Base-by-base conservation (phyloP, 2,113 vertebrate species). In the Columbina picui region DNA sequence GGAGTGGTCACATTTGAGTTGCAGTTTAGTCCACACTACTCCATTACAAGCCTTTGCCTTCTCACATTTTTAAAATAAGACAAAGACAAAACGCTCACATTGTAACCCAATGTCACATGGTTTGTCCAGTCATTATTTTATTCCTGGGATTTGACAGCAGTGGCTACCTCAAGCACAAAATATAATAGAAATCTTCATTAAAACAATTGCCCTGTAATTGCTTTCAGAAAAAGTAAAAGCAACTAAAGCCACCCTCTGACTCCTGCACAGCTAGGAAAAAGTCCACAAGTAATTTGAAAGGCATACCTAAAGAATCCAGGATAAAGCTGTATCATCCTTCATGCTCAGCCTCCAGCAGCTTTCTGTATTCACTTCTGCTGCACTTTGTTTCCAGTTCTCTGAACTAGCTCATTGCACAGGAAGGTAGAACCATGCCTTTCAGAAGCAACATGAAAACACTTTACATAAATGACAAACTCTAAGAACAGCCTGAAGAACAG, bases 361-460 rank as follows among this genome's bases (percentile, higher is more conserved):
- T 43, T 56, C 27, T 64, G 0, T 38, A 84, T 14, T 41, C 5
- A 27, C 13, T 92, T 71, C 11, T 27, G 1, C 27, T 38, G 11
- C 7, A 7, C 11, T 73, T 60, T 1, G 27, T 12, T 79, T 57
- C 55, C 30, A 47, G 8, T 41, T 77, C 69, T 45, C 57, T 59
- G 15, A 88, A 19, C 16, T 7, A 0, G 5, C 26, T 78, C 19
- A 36, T 15, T 63, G 0, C 12, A 81, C 27, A 80, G 13, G 12
- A 61, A 60, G 2, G 7, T 49, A 47, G 2, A 75, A 1, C 5
- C 18, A 25, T 9, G 4, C 45, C 43, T 86, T 30, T 60, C 63
- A 16, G 9, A 68, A 39, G 2, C 11, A 56, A 9, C 1, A 17
- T 8, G 0, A 59, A 25, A 45, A 36, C 6, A 19, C 3, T 3